Conservation (phyloP, 2,113 vertebrate species). For the pig (Sus scrofa) region T2T-Sscrofa CM000822.6:27268501-27269000, state of each 20-base stretch:
- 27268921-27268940: not conserved
- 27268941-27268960: not conserved
- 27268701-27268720: slow-evolving; percentile 54
- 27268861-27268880: not conserved
- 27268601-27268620: slow-evolving; percentile 49
- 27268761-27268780: slow-evolving; percentile 64
- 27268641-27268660: slow-evolving; percentile 52
- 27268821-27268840: slow-evolving; percentile 52
- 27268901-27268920: not conserved
- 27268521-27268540: not conserved
- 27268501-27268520: not conserved
- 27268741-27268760: slow-evolving; percentile 80
- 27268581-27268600: slow-evolving; percentile 55
- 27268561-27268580: slow-evolving; percentile 38
- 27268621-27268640: slow-evolving; percentile 43
- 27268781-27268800: slow-evolving; percentile 48
- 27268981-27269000: not conserved
- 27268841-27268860: slow-evolving; percentile 9
- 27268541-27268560: not conserved
- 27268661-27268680: slow-evolving; percentile 34
- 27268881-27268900: not conserved
- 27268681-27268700: slow-evolving; percentile 65
- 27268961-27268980: not conserved
- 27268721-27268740: slow-evolving; percentile 52
- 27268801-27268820: slow-evolving; percentile 61